Percentiles rank a stretch among this genome's conserved stretches.
Evolutionary conservation across 2,797 vertebrate genomes (phyloP).

Genomic region (Percopsis omiscomaycus): DNA sequence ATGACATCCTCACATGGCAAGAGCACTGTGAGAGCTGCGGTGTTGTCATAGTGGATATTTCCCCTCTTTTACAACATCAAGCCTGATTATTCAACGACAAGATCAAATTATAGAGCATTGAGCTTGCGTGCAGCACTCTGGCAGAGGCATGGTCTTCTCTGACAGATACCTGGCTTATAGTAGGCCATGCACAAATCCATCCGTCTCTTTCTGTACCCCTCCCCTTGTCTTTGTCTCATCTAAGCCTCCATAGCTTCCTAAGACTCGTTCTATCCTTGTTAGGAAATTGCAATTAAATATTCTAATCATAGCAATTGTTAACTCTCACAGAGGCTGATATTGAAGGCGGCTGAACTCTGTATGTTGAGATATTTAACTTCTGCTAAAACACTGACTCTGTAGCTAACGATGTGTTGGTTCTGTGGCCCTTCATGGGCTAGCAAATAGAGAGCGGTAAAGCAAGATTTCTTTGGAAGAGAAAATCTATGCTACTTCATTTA

Average conservation of each 20-base stretch:
- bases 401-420: constrained; percentile 23
- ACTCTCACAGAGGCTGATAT: constrained; percentile 1
- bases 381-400: background rate
- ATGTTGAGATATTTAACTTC: constrained; percentile 2
- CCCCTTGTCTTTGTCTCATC: constrained; percentile 1
- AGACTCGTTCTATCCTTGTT: constrained; percentile 46
- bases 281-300: constrained; percentile 45
- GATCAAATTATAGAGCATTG: constrained; percentile 12
- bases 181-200: background rate
- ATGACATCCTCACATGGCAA: background rate
- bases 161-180: constrained; percentile 4
- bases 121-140: constrained; percentile 12
- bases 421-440: constrained; percentile 10
- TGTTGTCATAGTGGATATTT: constrained; percentile 19
- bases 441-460: constrained; percentile 14
- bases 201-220: constrained; percentile 3
- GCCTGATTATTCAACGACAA: constrained; percentile 25
- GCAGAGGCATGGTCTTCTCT: constrained; percentile 2
- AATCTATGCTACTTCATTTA: constrained; percentile 57
- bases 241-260: background rate
- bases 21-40: constrained; percentile 2
- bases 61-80: constrained; percentile 22
- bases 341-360: constrained; percentile 8
- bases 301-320: constrained; percentile 25
- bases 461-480: constrained; percentile 5